phyloP scores from a whole-genome alignment of 2,113 vertebrate species.

The Thermophis baileyi region DNA sequence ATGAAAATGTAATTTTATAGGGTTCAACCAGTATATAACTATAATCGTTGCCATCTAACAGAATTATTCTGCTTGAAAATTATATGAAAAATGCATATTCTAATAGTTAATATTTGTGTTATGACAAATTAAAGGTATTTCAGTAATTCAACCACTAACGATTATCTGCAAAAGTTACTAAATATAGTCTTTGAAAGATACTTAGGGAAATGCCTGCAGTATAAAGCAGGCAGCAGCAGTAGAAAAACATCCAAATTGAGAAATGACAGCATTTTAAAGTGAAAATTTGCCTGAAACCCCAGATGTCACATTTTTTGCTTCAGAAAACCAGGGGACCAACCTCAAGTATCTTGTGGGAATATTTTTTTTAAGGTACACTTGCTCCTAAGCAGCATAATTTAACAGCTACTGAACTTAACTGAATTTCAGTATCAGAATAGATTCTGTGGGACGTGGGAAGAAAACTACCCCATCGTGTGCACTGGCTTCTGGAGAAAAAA shows the following conservation, averaged over 20 bases:
- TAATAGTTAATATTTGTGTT: background rate
- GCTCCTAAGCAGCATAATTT: background rate
- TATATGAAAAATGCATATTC: background rate
- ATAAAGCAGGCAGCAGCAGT: background rate
- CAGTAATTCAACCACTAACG: background rate
- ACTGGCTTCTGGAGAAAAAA: background rate
- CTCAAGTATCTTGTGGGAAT: background rate
- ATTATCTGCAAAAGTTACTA: background rate
- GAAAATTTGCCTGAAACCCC: background rate
- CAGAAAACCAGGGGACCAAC: background rate
- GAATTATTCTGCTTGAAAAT: background rate
- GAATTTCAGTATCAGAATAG: background rate
- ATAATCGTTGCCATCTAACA: background rate
- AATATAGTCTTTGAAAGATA: background rate
- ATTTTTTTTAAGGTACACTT: background rate
- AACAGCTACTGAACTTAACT: background rate
- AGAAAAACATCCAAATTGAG: background rate
- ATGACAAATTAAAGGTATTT: background rate
- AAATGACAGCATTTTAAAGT: background rate
- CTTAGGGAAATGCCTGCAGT: background rate
- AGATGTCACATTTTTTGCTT: background rate
- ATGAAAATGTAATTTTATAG: background rate
- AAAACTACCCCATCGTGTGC: background rate
- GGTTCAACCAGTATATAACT: background rate
- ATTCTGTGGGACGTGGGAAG: background rate